Conservation (phyloP, 2,797 vertebrate species). For the Acrossocheilus fasciatus region DNA sequence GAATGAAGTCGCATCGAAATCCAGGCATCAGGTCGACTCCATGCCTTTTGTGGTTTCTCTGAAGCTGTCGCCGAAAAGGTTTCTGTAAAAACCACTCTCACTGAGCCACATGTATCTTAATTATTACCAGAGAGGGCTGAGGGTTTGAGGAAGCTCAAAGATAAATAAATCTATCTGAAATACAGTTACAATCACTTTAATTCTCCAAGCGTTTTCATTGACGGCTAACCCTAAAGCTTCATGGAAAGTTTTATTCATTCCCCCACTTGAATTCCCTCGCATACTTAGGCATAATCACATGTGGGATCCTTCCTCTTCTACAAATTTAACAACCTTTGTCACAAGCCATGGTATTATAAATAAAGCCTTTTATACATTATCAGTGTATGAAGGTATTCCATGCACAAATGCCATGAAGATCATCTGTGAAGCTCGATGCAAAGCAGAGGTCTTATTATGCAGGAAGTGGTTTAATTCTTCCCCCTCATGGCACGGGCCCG, state of each 20-base stretch:
- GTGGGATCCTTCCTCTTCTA: slow-evolving; percentile 9
- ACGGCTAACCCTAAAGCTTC: slow-evolving; percentile 27
- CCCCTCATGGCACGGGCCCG: slow-evolving; percentile 51
- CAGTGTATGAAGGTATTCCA: slow-evolving; percentile 1
- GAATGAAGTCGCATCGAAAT: slow-evolving; percentile 43
- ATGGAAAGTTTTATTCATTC: slow-evolving; percentile 40
- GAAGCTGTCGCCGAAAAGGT: slow-evolving; percentile 61
- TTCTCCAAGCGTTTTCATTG: slow-evolving; percentile 32
- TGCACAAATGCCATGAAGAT: slow-evolving; percentile 6
- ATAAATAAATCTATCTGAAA: slow-evolving; percentile 63
- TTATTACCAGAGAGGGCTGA: slow-evolving; percentile 66
- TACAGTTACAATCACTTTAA: slow-evolving; percentile 43
- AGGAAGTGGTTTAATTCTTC: slow-evolving; percentile 63
- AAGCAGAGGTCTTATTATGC: slow-evolving; percentile 56
- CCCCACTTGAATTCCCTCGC: not conserved
- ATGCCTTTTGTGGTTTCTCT: slow-evolving; percentile 53
- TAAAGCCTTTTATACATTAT: slow-evolving; percentile 6
- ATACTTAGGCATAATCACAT: slow-evolving; percentile 11
- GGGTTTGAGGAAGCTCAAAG: slow-evolving; percentile 59
- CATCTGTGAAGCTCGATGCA: slow-evolving; percentile 30
- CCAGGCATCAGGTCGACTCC: slow-evolving; percentile 59
- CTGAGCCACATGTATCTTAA: slow-evolving; percentile 74
- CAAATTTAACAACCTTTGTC: slow-evolving; percentile 9
- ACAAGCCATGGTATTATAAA: not conserved
- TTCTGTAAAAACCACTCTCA: slow-evolving; percentile 71